Conservation (phyloP, 2,113 vertebrate genomes). For the Tylochromis polylepis region DNA sequence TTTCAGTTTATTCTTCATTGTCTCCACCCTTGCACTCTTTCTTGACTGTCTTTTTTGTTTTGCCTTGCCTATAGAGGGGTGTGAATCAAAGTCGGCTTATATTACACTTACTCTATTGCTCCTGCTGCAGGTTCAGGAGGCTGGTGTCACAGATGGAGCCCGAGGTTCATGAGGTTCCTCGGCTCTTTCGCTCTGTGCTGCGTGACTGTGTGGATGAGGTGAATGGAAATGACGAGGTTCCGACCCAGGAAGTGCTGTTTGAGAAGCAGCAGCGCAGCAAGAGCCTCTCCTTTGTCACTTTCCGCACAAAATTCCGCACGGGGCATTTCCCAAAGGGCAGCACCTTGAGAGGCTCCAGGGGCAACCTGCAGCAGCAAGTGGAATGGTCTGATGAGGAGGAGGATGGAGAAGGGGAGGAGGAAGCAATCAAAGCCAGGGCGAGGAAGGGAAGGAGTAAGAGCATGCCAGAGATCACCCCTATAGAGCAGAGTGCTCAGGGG, state of each 20-base stretch:
- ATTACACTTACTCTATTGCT: neutral
- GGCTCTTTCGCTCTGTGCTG: slow-evolving; percentile 71
- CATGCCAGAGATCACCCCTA: slow-evolving; percentile 75
- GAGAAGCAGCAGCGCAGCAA: slow-evolving; percentile 73
- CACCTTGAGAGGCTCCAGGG: slow-evolving; percentile 55
- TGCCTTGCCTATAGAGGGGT: neutral
- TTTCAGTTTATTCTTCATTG: fast-evolving
- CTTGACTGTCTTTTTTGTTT: neutral
- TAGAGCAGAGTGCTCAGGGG: slow-evolving; percentile 61
- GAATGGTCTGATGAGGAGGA: slow-evolving; percentile 68
- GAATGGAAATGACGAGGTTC: slow-evolving; percentile 11
- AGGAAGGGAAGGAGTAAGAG: slow-evolving; percentile 73
- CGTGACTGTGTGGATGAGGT: slow-evolving; percentile 63
- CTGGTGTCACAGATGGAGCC: slow-evolving; percentile 75
- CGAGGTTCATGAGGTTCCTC: slow-evolving; percentile 72
- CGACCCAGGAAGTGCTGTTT: neutral
- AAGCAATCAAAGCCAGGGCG: slow-evolving; percentile 38
- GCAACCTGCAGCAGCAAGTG: slow-evolving; percentile 69
- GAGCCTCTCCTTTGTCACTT: slow-evolving; percentile 74
- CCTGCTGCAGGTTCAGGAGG: slow-evolving; percentile 68
- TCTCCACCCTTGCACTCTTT: neutral
- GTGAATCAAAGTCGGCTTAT: neutral
- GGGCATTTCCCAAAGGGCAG: slow-evolving; percentile 56
- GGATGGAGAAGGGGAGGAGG: slow-evolving; percentile 36
- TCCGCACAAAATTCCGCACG: slow-evolving; percentile 66